Evolutionary conservation across 2,797 vertebrate genomes (phyloP).

Genomic region (Naso thynnoides): DNA sequence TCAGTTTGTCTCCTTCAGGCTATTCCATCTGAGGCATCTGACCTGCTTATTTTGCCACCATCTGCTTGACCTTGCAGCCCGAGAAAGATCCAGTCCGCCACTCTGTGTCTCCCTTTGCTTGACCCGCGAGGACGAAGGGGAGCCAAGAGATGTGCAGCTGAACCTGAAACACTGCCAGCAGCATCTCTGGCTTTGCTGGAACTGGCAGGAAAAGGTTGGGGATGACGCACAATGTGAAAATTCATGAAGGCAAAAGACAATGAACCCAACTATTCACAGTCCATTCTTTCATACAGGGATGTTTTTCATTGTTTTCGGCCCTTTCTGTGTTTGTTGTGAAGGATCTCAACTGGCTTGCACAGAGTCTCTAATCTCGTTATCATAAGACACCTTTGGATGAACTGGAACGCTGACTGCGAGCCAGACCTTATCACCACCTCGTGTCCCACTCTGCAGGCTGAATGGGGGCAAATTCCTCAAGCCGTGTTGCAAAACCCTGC

Average conservation of each 20-base stretch:
- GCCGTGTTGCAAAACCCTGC: not conserved
- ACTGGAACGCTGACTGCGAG: no score
- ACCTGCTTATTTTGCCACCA: conserved; percentile 64
- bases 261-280: not conserved
- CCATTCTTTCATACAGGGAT: not conserved
- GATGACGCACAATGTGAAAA: not conserved
- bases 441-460: no score
- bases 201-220: conserved; percentile 17
- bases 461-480: not conserved
- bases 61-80: conserved; percentile 64
- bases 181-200: conserved; percentile 32
- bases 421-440: not conserved
- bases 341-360: not conserved
- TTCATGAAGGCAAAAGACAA: conserved; percentile 18
- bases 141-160: conserved; percentile 54
- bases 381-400: not conserved
- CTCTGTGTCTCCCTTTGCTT: conserved; percentile 23
- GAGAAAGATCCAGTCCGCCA: conserved; percentile 29
- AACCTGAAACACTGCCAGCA: conserved; percentile 38
- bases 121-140: conserved; percentile 24
- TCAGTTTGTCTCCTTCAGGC: conserved; percentile 41
- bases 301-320: not conserved
- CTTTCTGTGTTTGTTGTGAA: not conserved
- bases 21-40: conserved; percentile 30
- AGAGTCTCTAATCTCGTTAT: not conserved